These are phyloP conservation scores for Sesamia nonagrioides DNA, from an alignment of 1,140 invertebrate genomes.

Conservation along the genomic window DNA sequence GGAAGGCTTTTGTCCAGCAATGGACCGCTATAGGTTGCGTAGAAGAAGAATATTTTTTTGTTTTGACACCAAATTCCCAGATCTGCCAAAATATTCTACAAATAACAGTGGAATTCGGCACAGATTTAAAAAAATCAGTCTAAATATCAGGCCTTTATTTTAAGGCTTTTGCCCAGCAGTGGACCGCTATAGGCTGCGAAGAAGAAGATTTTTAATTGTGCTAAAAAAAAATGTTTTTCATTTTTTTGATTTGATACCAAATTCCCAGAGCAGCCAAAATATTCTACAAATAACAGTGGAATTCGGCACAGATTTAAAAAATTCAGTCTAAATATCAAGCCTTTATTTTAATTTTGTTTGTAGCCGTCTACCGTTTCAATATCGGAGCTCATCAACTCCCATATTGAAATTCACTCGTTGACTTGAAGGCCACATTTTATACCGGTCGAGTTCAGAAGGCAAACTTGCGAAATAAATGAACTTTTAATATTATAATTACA, in stretches of 20 bases:
- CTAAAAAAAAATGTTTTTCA: no score
- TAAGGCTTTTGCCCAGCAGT: no score
- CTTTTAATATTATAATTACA: constrained; percentile 28
- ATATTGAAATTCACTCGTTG: constrained; percentile 9
- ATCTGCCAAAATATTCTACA: no score
- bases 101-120: background rate
- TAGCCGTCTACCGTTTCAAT: background rate
- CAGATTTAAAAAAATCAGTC: background rate
- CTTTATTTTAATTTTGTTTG: background rate
- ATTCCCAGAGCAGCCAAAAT: no score
- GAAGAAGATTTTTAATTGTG: no score
- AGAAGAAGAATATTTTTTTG: no score
- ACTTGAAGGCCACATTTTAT: constrained; percentile 10
- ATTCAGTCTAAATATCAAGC: constrained; percentile 27
- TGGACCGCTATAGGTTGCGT: no score
- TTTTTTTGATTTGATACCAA: no score
- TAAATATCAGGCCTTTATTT: constrained; percentile 34
- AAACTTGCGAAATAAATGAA: constrained; percentile 26
- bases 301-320: background rate
- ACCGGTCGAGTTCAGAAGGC: constrained; percentile 31
- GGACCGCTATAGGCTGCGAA: no score
- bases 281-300: background rate
- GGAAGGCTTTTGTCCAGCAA: no score
- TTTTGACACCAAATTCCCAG: no score
- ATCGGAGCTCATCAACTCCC: constrained; percentile 12